Evolutionary conservation across 2,888 invertebrate species (phyloP).

Genomic region (Pandemis cinnamomeana): DNA sequence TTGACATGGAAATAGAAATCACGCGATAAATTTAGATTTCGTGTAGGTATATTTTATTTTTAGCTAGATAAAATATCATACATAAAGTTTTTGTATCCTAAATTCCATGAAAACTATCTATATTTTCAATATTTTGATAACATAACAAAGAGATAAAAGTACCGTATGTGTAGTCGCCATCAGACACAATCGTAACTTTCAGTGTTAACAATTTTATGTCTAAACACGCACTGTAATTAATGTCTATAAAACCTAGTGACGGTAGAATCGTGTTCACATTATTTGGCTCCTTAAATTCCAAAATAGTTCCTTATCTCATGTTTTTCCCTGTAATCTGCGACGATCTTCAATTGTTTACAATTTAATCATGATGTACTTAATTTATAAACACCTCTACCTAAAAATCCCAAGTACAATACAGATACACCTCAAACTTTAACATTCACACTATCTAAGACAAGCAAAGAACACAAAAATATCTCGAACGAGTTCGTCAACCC

Average conservation of each 20-base stretch:
- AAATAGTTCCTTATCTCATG: no score
- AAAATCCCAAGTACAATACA: conserved; percentile 4
- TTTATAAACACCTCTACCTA: conserved; percentile 12
- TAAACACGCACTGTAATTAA: no score
- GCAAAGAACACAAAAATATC: conserved; percentile 18
- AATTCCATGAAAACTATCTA: not conserved
- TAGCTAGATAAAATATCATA: not conserved
- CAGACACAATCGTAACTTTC: not conserved
- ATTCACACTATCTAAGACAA: conserved; percentile 8
- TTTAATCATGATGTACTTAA: not conserved
- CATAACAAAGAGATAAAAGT: not conserved
- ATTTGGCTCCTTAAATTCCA: no score
- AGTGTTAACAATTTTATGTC: no score
- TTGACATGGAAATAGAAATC: not conserved
- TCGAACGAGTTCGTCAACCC: conserved; percentile 10
- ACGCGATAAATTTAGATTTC: not conserved
- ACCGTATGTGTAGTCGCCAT: not conserved
- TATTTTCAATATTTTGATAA: not conserved
- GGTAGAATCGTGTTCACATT: no score
- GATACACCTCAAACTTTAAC: not conserved
- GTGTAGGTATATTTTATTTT: not conserved
- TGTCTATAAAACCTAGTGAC: no score
- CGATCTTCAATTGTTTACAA: conserved; percentile 9
- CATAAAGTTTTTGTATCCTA: not conserved
- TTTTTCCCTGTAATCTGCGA: not conserved